Conservation (phyloP, 2,888 invertebrate genomes). For the Acleris laterana region DNA sequence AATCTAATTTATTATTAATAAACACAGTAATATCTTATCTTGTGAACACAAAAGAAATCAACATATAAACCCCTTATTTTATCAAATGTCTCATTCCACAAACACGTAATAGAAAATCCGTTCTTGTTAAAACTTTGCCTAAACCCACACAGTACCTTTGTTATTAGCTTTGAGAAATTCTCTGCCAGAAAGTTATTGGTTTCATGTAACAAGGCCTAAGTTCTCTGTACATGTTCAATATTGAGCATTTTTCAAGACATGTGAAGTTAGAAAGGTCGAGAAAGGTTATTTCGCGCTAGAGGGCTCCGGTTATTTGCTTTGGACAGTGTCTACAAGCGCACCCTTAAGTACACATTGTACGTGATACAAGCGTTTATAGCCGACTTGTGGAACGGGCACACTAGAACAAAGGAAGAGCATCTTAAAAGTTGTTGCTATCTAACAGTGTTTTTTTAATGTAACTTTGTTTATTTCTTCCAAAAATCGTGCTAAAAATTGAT, state of each 20-base stretch:
- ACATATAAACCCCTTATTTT: slow-evolving; percentile 16
- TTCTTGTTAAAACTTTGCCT: slow-evolving; percentile 10
- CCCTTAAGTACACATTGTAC: slow-evolving; percentile 38
- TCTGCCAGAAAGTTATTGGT: slow-evolving; percentile 4
- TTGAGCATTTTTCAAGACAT: slow-evolving; percentile 14
- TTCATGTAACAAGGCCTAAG: slow-evolving; percentile 1
- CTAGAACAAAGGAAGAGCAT: not conserved
- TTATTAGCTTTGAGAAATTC: not conserved
- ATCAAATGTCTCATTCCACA: slow-evolving; percentile 14
- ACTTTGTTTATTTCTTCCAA: too few species aligned
- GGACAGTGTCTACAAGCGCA: slow-evolving; percentile 36
- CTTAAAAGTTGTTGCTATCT: slow-evolving; percentile 2
- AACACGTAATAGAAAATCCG: slow-evolving; percentile 21
- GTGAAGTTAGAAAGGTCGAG: slow-evolving; percentile 9
- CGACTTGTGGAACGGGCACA: slow-evolving; percentile 17
- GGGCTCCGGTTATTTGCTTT: slow-evolving; percentile 32
- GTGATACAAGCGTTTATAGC: slow-evolving; percentile 32
- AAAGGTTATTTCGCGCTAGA: slow-evolving; percentile 21
- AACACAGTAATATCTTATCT: not conserved
- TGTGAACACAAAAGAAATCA: slow-evolving; percentile 2
- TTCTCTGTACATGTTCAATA: not conserved
- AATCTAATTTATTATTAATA: slow-evolving; percentile 17
- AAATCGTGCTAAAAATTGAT: too few species aligned
- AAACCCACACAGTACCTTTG: not conserved
- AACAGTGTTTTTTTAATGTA: slow-evolving; percentile 5